Evolutionary conservation across 1,140 invertebrate species (phyloP), one percentile per base, ranked within the genome.

Genomic region (Hyphantria cunea): DNA sequence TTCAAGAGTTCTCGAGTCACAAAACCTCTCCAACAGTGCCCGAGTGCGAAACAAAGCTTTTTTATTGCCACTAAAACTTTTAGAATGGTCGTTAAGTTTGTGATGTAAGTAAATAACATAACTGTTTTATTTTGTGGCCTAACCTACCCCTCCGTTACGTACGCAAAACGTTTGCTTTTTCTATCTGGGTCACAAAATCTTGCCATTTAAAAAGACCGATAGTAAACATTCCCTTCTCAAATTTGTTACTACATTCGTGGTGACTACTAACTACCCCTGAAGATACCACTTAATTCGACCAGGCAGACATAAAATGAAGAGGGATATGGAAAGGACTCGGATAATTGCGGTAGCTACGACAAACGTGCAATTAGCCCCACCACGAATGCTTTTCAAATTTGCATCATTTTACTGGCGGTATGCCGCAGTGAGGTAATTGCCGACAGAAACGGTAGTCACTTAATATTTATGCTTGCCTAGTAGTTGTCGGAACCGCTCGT

Each of bases 381-480:
- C 54, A 31, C 54, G 32, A 67, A 59, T 68, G 60, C 60, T 53
- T 54, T 60, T 54, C 47, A 51, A 58, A 68, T 64, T 68, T 64
- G 60, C 66, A 48, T 56, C 65, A 37, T 61, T 55, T 50, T 58
- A 32, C 12, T 31, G 32, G 10, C 56, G 48, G 55, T 25, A 25
- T 49, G 61, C 42, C 39, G 45, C 45, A 25, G 55, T 49, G 34
- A 44, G 13, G 66, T 56, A 64, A 68, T 64, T 68, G 60, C 45
- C 44, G 48, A 34, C 15, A 25, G 49, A 51, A 39, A 12, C 60
- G 12, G 45, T 39, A 51, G 15, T 47, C 48, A 63, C 66, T 66
- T 68, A 67, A 53, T 56, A 52, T 70, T 74, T 70, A 68, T 86
- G 78, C 68, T 64, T 48, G 50, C 74, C 68, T 83, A 70, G 33